These are phyloP conservation scores for Macquaria australasica DNA, from an alignment of 2,113 vertebrate genomes.

Conservation along the genomic window DNA sequence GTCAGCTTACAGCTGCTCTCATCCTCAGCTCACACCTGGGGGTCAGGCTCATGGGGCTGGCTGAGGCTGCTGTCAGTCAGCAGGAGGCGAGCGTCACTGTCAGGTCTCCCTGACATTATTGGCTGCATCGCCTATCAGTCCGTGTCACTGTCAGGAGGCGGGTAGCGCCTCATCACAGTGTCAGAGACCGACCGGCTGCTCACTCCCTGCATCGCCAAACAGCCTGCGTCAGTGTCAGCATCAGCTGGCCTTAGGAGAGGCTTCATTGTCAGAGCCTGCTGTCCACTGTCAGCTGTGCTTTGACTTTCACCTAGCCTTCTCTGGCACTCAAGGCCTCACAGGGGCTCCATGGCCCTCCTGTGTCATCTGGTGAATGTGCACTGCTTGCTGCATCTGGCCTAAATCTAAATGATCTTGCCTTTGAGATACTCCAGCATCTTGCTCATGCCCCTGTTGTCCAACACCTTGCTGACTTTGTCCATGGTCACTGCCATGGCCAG, in stretches of 20 bases:
- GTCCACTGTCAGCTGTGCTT: slow-evolving; percentile 88
- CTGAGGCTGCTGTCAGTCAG: slow-evolving; percentile 88
- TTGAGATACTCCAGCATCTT: slow-evolving; percentile 11
- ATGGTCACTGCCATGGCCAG: slow-evolving; percentile 31
- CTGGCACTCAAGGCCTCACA: slow-evolving; percentile 77
- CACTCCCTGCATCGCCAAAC: slow-evolving; percentile 81
- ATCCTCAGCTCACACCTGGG: slow-evolving; percentile 86
- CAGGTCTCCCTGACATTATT: slow-evolving; percentile 90
- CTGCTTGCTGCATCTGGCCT: slow-evolving; percentile 57
- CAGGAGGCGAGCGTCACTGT: slow-evolving; percentile 90
- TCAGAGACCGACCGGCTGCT: slow-evolving; percentile 87
- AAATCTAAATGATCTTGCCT: slow-evolving; percentile 45
- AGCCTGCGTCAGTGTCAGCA: slow-evolving; percentile 96
- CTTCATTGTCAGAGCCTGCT: slow-evolving; percentile 66
- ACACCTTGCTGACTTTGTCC: slow-evolving; percentile 35
- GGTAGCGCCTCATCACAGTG: slow-evolving; percentile 90
- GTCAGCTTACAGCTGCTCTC: slow-evolving; percentile 82
- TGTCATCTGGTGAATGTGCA: slow-evolving; percentile 47
- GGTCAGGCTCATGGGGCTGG: slow-evolving; percentile 82
- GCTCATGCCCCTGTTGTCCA: slow-evolving; percentile 27
- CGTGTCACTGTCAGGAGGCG: slow-evolving; percentile 93
- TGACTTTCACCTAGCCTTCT: slow-evolving; percentile 84
- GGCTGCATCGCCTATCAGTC: slow-evolving; percentile 76
- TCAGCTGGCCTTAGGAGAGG: slow-evolving; percentile 84
- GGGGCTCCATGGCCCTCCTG: slow-evolving; percentile 43